These are phyloP conservation scores for Eptesicus fuscus DNA, from an alignment of 2,113 vertebrate species.

Conservation along the genomic window DNA sequence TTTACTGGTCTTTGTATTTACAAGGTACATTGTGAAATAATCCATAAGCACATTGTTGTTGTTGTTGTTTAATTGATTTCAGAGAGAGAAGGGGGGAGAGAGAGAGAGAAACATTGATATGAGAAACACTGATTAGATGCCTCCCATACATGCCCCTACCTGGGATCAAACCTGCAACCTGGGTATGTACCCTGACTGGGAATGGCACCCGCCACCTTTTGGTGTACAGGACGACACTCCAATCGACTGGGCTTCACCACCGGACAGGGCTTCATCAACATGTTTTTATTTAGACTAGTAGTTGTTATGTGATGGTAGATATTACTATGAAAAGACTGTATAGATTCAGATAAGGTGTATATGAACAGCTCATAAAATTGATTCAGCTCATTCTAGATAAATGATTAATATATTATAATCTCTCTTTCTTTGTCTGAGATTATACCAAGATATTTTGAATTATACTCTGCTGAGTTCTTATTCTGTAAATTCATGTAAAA, in stretches of 20 bases:
- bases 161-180: not conserved
- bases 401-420: not conserved
- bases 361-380: not conserved
- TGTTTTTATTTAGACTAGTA: not conserved
- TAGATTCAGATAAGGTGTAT: not conserved
- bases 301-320: not conserved
- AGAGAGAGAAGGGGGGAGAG: not conserved
- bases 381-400: not conserved
- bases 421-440: conserved; percentile 5
- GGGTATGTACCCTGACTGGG: not conserved
- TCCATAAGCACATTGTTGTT: not conserved
- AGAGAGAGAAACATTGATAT: not conserved
- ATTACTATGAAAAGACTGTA: conserved; percentile 20
- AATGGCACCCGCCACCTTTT: not conserved
- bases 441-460: not conserved
- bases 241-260: not conserved
- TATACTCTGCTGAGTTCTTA: conserved; percentile 6
- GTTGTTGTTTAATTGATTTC: not conserved
- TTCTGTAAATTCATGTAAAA: not conserved
- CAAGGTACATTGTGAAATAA: not conserved
- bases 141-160: not conserved
- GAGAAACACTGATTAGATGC: not conserved
- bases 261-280: not conserved
- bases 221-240: not conserved
- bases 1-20: conserved; percentile 46